Evolutionary conservation across 1,140 invertebrate species (phyloP).

Genomic region (Bombus sylvicola): DNA sequence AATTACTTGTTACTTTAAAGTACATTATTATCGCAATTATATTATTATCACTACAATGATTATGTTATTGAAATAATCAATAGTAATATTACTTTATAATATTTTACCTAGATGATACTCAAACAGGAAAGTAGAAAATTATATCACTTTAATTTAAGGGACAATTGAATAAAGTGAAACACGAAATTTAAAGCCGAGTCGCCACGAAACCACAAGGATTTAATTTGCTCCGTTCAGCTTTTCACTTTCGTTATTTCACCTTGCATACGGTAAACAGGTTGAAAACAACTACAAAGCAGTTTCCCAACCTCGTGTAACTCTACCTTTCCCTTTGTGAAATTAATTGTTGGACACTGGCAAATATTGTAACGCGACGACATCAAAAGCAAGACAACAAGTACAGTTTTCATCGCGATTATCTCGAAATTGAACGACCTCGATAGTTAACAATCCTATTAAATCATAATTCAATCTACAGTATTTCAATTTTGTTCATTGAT

Average conservation of each 20-base stretch:
- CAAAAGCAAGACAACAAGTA: conserved; percentile 15
- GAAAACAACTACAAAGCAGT: conserved; percentile 44
- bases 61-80: too few species aligned
- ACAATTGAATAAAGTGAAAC: not conserved
- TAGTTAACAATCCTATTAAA: not conserved
- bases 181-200: not conserved
- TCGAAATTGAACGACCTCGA: not conserved
- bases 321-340: conserved; percentile 38
- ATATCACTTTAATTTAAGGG: not conserved
- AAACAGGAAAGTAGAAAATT: not conserved
- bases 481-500: not conserved
- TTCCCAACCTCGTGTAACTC: not conserved
- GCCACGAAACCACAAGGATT: conserved; percentile 5
- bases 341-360: conserved; percentile 44
- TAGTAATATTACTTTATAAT: too few species aligned
- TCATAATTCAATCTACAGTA: not conserved
- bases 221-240: not conserved
- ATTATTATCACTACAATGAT: too few species aligned
- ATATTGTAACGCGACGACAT: conserved; percentile 7
- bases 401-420: conserved; percentile 10
- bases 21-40: too few species aligned
- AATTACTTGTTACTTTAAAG: too few species aligned
- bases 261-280: conserved; percentile 27
- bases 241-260: conserved; percentile 3
- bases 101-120: too few species aligned